phyloP scores from a whole-genome alignment of 2,113 vertebrate genomes.

The Tragelaphus scriptus region DNA sequence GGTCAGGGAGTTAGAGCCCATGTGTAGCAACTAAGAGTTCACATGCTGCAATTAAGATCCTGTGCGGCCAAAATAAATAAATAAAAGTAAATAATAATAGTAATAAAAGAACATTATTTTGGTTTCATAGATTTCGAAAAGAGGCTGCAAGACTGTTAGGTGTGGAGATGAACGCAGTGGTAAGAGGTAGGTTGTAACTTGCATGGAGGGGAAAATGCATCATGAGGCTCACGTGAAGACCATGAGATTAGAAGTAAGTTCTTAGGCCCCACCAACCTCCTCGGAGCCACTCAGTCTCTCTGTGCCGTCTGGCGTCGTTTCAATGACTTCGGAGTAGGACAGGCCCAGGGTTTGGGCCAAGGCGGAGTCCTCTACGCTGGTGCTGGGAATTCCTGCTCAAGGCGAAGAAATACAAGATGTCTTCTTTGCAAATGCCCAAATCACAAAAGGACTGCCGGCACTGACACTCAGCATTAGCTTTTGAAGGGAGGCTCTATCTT shows the following conservation, averaged over 20 bases:
- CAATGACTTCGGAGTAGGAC: slow-evolving; percentile 83
- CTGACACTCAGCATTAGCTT: not conserved
- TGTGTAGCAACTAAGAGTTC: not conserved
- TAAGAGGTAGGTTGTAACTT: not conserved
- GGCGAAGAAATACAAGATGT: not conserved
- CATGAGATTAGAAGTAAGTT: not conserved
- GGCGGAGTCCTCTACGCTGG: slow-evolving; percentile 81
- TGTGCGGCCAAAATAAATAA: not conserved
- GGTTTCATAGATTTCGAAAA: not conserved
- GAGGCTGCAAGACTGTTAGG: not conserved
- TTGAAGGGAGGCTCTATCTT: not conserved
- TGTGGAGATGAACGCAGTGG: not conserved
- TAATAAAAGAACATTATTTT: not conserved
- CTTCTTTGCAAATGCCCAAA: not conserved
- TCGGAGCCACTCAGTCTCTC: slow-evolving; percentile 87
- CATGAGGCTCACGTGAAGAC: not conserved
- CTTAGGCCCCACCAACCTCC: slow-evolving; percentile 81
- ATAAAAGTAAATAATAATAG: not conserved
- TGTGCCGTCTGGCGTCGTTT: slow-evolving; percentile 80
- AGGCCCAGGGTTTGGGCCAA: slow-evolving; percentile 86
- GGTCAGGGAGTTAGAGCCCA: not conserved
- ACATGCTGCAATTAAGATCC: not conserved
- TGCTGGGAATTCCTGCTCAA: slow-evolving; percentile 88
- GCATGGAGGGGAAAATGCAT: not conserved
- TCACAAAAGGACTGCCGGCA: not conserved